Conservation (phyloP, 1,140 invertebrate species). For the Drosophila sp. region DNA sequence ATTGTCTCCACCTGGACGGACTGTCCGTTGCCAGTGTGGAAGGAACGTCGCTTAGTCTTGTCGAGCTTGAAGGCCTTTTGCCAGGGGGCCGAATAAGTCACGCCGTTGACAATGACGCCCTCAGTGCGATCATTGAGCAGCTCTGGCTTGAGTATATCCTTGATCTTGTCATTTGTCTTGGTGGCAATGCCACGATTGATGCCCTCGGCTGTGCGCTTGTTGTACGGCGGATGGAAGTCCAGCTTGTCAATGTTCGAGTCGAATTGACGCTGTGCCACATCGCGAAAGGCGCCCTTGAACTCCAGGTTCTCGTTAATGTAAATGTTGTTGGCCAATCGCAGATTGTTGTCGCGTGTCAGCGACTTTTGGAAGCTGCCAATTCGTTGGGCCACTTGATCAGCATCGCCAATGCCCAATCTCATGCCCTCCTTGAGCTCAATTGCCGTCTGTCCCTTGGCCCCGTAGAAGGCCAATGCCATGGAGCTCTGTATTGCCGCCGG, state of each 20-base stretch:
- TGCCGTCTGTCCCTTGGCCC: slow-evolving; percentile 78
- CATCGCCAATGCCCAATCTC: slow-evolving; percentile 65
- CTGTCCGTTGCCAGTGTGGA: slow-evolving; percentile 64
- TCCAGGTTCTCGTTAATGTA: slow-evolving; percentile 82
- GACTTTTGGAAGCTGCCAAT: slow-evolving; percentile 70
- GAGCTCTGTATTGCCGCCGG: slow-evolving; percentile 75
- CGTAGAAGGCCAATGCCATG: slow-evolving; percentile 77
- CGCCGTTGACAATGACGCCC: slow-evolving; percentile 76
- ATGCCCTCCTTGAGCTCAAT: slow-evolving; percentile 71
- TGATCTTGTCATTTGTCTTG: slow-evolving; percentile 76
- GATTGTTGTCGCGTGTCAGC: slow-evolving; percentile 72
- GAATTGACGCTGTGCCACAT: slow-evolving; percentile 76
- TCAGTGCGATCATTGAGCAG: slow-evolving; percentile 76
- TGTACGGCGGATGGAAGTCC: slow-evolving; percentile 82
- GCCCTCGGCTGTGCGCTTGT: slow-evolving; percentile 78
- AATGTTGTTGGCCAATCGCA: slow-evolving; percentile 77
- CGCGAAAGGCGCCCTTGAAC: slow-evolving; percentile 75
- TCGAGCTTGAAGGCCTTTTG: slow-evolving; percentile 71
- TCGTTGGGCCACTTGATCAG: slow-evolving; percentile 71
- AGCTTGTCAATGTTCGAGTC: slow-evolving; percentile 78
- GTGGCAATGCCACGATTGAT: slow-evolving; percentile 69
- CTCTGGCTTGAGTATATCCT: slow-evolving; percentile 64
- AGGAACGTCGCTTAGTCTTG: slow-evolving; percentile 67
- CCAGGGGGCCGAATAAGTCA: slow-evolving; percentile 68
- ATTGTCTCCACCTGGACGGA: slow-evolving; percentile 76